phyloP scores from a whole-genome alignment of 2,888 invertebrate species.

The Celastrina argiolus region DNA sequence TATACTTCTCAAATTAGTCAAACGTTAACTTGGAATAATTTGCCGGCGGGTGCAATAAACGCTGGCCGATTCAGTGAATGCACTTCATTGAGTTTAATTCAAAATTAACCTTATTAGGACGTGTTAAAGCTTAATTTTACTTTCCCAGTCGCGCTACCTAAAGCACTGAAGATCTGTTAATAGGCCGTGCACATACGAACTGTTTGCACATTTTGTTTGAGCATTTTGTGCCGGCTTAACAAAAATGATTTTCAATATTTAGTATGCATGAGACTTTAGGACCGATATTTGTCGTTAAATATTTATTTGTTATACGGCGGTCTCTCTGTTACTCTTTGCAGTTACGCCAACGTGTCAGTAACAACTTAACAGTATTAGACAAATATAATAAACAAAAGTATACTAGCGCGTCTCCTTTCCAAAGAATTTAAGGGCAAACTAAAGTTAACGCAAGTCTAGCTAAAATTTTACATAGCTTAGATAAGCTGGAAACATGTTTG shows the following conservation, averaged over 20 bases:
- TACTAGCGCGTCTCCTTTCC: neutral
- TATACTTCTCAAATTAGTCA: slow-evolving; percentile 75
- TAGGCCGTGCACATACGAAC: slow-evolving; percentile 62
- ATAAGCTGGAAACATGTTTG: too few relatives aligned
- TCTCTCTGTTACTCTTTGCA: slow-evolving; percentile 57
- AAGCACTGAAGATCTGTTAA: slow-evolving; percentile 68
- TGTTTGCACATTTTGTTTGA: slow-evolving; percentile 71
- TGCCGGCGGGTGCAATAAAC: slow-evolving; percentile 73
- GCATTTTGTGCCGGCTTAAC: slow-evolving; percentile 70
- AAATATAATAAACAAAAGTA: slow-evolving; percentile 19
- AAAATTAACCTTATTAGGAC: slow-evolving; percentile 23
- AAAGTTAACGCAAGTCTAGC: neutral
- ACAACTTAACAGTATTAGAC: slow-evolving; percentile 21
- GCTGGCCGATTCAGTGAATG: slow-evolving; percentile 61
- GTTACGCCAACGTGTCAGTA: slow-evolving; percentile 59
- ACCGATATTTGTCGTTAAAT: slow-evolving; percentile 68
- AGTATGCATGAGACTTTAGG: slow-evolving; percentile 68
- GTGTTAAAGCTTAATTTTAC: slow-evolving; percentile 27
- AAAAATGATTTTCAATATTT: slow-evolving; percentile 67
- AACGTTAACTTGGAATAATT: slow-evolving; percentile 70
- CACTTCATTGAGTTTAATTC: slow-evolving; percentile 45
- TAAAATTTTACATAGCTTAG: too few relatives aligned
- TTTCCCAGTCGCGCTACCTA: slow-evolving; percentile 34
- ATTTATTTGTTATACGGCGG: slow-evolving; percentile 62
- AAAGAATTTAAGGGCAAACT: neutral